Evolutionary conservation across 1,140 invertebrate species (phyloP).

Genomic region (Camponotus vicinus): DNA sequence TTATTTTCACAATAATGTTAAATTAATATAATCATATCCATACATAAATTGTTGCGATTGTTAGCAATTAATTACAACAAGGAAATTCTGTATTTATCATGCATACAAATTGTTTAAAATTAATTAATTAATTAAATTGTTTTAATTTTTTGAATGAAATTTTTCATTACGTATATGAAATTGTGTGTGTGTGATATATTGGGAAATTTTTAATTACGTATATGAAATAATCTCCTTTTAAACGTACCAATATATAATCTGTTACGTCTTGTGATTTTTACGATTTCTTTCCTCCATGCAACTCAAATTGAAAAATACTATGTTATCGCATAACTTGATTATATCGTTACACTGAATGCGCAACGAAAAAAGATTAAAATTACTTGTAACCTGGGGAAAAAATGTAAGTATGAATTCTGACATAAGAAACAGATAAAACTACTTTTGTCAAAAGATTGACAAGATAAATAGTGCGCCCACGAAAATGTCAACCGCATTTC

Average conservation of each 20-base stretch:
- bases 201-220: neutral
- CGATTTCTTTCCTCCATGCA: neutral
- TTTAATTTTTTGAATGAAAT: neutral
- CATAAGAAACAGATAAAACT: neutral
- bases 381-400: neutral
- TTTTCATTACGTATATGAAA: neutral
- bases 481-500: conserved; percentile 36
- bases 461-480: neutral
- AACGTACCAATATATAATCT: neutral
- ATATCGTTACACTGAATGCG: neutral
- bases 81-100: neutral
- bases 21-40: neutral
- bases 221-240: neutral
- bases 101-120: neutral
- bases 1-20: neutral
- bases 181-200: too few relatives aligned
- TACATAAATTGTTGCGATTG: neutral
- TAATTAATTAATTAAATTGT: too few relatives aligned
- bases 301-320: neutral
- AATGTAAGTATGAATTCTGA: neutral
- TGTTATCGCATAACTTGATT: neutral
- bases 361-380: neutral
- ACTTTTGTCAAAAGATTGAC: neutral
- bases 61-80: neutral
- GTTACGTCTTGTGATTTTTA: neutral